These are phyloP conservation scores for Yponomeuta plumbellus DNA, from an alignment of 2,888 invertebrate genomes.

Conservation along the genomic window DNA sequence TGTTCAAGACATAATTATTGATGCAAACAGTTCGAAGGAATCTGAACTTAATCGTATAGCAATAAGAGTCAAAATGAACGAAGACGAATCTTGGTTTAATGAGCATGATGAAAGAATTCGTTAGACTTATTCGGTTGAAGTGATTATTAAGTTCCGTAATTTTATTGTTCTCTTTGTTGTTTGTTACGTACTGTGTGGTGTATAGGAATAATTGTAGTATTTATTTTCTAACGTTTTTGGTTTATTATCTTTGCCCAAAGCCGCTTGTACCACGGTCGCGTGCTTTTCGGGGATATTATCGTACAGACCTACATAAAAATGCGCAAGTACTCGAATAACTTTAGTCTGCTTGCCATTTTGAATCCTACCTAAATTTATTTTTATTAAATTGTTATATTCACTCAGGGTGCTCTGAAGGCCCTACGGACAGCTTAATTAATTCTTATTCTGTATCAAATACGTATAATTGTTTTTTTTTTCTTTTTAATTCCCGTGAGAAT, in stretches of 20 bases:
- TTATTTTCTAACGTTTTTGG: background rate
- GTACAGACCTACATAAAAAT: too few relatives aligned
- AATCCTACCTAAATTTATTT: too few relatives aligned
- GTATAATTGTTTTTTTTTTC: background rate
- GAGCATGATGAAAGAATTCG: conserved; percentile 53
- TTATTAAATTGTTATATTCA: too few relatives aligned
- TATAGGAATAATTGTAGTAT: background rate
- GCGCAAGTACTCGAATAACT: too few relatives aligned
- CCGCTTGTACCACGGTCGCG: too few relatives aligned
- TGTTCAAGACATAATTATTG: conserved; percentile 1
- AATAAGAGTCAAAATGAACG: background rate
- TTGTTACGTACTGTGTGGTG: background rate
- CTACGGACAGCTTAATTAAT: too few relatives aligned
- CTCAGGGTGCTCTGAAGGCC: too few relatives aligned
- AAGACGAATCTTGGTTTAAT: background rate
- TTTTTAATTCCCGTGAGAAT: background rate
- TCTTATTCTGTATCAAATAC: background rate
- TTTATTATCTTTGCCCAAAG: too few relatives aligned
- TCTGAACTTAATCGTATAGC: background rate
- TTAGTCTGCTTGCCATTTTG: too few relatives aligned
- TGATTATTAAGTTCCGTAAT: conserved; percentile 43
- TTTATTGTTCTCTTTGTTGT: conserved; percentile 5
- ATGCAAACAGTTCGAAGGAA: background rate
- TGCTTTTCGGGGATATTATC: too few relatives aligned
- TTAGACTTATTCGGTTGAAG: conserved; percentile 38